Conservation (phyloP, 92 coral and sea anemone species). For the Epizoanthus rinbou region DNA sequence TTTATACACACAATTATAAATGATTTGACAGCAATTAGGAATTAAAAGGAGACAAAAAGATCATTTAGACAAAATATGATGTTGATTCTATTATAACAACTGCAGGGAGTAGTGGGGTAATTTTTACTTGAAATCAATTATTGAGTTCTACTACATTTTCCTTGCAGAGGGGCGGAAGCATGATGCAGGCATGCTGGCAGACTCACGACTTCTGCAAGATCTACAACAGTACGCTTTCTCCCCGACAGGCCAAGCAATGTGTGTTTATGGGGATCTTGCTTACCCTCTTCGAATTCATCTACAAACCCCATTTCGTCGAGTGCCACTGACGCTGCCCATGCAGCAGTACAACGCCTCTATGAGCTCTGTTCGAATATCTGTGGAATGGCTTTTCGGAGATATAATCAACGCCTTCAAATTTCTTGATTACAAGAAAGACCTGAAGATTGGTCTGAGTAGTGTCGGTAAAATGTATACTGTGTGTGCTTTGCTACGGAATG, state of each 20-base stretch:
- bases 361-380: background rate
- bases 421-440: too few species aligned
- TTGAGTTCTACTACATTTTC: background rate
- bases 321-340: background rate
- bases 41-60: too few species aligned
- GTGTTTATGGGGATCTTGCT: background rate
- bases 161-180: conserved; percentile 44
- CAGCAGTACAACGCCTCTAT: conserved; percentile 7
- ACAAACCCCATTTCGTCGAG: conserved; percentile 4
- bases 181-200: conserved; percentile 31
- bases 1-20: too few species aligned
- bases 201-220: conserved; percentile 17
- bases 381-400: background rate
- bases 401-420: too few species aligned
- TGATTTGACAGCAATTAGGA: too few species aligned
- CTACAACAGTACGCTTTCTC: conserved; percentile 37
- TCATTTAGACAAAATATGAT: too few species aligned
- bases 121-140: too few species aligned
- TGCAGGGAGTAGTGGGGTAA: too few species aligned
- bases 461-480: background rate
- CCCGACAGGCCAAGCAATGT: conserved; percentile 21
- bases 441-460: conserved; percentile 18
- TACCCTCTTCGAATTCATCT: background rate
- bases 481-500: too few species aligned
- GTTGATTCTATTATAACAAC: too few species aligned